These are phyloP conservation scores for Pogonus chalceus DNA, from an alignment of 1,140 invertebrate genomes.

Conservation along the genomic window DNA sequence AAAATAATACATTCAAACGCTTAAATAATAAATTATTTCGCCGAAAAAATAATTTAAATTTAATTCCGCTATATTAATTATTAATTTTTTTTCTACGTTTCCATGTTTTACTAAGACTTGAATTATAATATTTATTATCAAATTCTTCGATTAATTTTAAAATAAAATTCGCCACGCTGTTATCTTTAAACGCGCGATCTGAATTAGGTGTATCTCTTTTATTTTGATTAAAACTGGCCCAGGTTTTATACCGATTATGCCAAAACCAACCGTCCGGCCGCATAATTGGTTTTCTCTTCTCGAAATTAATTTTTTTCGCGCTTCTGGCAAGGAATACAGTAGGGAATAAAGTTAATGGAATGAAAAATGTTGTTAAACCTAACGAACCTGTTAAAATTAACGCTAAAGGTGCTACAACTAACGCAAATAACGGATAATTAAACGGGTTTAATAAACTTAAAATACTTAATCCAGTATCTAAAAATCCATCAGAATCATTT, in stretches of 20 bases:
- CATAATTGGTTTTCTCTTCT: background rate
- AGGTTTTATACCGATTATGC: slow-evolving; percentile 15
- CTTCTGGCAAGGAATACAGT: slow-evolving; percentile 18
- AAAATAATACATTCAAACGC: too few species aligned
- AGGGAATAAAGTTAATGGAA: slow-evolving; percentile 25
- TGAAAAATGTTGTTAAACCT: slow-evolving; percentile 23
- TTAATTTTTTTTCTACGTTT: slow-evolving; percentile 3
- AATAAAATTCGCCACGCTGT: slow-evolving; percentile 10
- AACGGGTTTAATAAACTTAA: background rate
- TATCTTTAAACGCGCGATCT: background rate
- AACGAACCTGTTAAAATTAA: slow-evolving; percentile 25
- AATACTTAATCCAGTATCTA: background rate
- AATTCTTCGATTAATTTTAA: slow-evolving; percentile 9
- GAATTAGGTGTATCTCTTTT: slow-evolving; percentile 8
- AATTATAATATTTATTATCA: slow-evolving; percentile 14
- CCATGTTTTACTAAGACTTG: slow-evolving; percentile 11
- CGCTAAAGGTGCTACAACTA: slow-evolving; percentile 29
- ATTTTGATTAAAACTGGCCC: slow-evolving; percentile 15
- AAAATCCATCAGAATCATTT: background rate
- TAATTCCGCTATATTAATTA: slow-evolving; percentile 6
- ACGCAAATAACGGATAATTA: slow-evolving; percentile 7
- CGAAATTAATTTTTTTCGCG: slow-evolving; percentile 10
- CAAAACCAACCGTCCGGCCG: slow-evolving; percentile 11
- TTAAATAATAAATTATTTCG: too few species aligned
- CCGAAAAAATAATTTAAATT: too few species aligned